These are phyloP conservation scores for Rhinogobius similis DNA, from an alignment of 2,113 vertebrate species.

Conservation along the genomic window DNA sequence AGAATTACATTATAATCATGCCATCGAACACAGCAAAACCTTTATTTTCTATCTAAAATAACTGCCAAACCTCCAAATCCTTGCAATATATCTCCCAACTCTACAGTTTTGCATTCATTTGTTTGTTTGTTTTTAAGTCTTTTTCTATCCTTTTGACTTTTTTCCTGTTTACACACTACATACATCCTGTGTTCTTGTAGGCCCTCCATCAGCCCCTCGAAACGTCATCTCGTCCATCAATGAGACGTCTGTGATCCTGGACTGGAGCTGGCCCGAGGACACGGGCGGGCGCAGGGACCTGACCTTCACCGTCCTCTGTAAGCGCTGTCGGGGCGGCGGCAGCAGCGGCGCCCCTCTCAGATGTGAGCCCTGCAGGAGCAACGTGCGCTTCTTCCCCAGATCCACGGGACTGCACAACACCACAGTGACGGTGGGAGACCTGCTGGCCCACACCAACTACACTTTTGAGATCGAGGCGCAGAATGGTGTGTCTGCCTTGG, in stretches of 20 bases:
- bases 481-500: conserved; percentile 89
- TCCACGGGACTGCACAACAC: conserved; percentile 89
- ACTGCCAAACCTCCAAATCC: too few relatives aligned
- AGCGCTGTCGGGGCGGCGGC: conserved; percentile 81
- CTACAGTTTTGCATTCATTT: too few relatives aligned
- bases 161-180: too few relatives aligned
- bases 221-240: conserved; percentile 98
- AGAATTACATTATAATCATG: too few relatives aligned
- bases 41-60: too few relatives aligned
- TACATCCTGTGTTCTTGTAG: conserved; percentile 36
- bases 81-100: too few relatives aligned
- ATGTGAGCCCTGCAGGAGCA: conserved; percentile 88
- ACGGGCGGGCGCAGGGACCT: conserved; percentile 90
- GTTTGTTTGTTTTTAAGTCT: too few relatives aligned
- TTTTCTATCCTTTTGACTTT: too few relatives aligned
- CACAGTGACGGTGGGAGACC: conserved; percentile 90
- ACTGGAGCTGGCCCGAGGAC: conserved; percentile 97
- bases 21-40: too few relatives aligned
- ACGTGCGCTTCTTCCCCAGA: conserved; percentile 89
- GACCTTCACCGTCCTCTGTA: conserved; percentile 92
- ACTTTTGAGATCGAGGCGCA: conserved; percentile 94
- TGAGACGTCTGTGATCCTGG: conserved; percentile 96
- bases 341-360: conserved; percentile 42
- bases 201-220: conserved; percentile 90
- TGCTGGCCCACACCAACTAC: conserved; percentile 97